phyloP scores from a whole-genome alignment of 2,797 vertebrate species.

The Mormyrops attenuatus region DNA sequence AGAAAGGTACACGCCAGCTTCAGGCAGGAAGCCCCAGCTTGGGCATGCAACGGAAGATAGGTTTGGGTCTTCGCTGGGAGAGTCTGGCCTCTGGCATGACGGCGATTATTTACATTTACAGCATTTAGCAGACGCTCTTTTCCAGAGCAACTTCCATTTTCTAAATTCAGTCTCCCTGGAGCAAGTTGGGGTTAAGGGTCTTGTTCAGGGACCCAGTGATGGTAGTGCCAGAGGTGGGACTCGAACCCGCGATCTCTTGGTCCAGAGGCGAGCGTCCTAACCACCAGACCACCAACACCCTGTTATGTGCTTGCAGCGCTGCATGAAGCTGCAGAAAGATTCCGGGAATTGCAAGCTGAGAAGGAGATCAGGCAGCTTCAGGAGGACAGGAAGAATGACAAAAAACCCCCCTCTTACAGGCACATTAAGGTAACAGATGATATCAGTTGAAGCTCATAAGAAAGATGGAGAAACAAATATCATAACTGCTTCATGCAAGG shows the following conservation, averaged over 20 bases:
- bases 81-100: not conserved
- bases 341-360: constrained; percentile 86
- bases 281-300: too few relatives aligned
- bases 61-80: not conserved
- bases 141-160: too few relatives aligned
- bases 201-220: too few relatives aligned
- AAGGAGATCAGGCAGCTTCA: constrained; percentile 91
- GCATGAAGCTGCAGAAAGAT: constrained; percentile 85
- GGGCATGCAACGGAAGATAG: not conserved
- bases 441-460: not conserved
- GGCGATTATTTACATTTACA: not conserved
- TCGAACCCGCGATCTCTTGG: too few relatives aligned
- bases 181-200: too few relatives aligned
- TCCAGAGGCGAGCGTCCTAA: too few relatives aligned
- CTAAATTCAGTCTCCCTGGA: too few relatives aligned
- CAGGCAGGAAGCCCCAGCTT: not conserved
- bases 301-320: constrained; percentile 65
- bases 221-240: too few relatives aligned
- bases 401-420: constrained; percentile 92
- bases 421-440: constrained; percentile 80
- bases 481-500: not conserved
- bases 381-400: constrained; percentile 93
- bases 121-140: too few relatives aligned
- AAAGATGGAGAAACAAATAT: not conserved
- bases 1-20: constrained; percentile 72